Conservation (phyloP, 2,113 vertebrate species). For the Aspidoscelis tigris region DNA sequence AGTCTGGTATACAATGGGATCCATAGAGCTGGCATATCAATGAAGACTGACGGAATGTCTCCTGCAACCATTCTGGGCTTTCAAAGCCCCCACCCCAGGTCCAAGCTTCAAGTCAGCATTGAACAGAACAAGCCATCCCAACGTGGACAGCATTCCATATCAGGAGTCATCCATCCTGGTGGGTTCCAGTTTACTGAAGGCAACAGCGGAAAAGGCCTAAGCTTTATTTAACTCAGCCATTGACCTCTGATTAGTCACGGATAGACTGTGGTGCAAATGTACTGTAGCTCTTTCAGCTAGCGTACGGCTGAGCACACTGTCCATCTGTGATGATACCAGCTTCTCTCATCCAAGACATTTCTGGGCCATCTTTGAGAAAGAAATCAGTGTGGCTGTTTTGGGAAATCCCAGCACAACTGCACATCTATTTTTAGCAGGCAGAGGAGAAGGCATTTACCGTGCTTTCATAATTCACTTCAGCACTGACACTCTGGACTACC, state of each 20-base stretch:
- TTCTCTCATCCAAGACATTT: neutral
- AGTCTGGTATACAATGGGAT: too few relatives aligned
- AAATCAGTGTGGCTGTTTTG: neutral
- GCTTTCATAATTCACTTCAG: neutral
- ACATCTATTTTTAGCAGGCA: slow-evolving; percentile 17
- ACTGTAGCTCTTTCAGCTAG: neutral
- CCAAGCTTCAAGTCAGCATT: too few relatives aligned
- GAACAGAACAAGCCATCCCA: too few relatives aligned
- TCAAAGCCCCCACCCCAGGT: too few relatives aligned
- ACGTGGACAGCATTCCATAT: too few relatives aligned
- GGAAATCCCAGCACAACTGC: slow-evolving; percentile 6
- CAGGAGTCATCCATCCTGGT: too few relatives aligned
- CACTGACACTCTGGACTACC: neutral
- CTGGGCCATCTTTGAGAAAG: neutral
- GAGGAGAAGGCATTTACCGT: neutral
- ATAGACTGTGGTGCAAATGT: neutral
- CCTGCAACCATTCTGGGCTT: too few relatives aligned
- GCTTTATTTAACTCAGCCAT: neutral
- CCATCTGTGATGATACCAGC: neutral
- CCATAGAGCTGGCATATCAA: too few relatives aligned
- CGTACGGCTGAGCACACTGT: neutral
- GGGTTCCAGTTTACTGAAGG: too few relatives aligned
- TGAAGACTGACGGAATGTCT: too few relatives aligned
- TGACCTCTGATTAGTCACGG: neutral
- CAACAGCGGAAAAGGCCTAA: too few relatives aligned